Percentiles rank a stretch among this genome's conserved stretches.
These are phyloP conservation scores for Antitype chi DNA, from an alignment of 2,888 invertebrate genomes.

Conservation along the genomic window DNA sequence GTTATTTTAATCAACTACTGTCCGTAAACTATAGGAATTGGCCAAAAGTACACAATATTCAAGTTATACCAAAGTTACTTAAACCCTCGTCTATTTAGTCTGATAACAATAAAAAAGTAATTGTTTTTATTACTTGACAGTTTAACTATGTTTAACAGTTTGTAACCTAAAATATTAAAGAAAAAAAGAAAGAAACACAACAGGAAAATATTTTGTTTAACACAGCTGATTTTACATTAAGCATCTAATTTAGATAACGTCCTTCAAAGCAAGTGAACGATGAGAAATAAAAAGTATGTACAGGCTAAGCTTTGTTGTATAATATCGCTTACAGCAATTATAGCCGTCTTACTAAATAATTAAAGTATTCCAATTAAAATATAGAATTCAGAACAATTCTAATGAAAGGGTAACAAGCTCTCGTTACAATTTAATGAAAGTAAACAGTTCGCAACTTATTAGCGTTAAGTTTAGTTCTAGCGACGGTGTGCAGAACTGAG, in stretches of 20 bases:
- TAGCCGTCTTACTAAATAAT: background rate
- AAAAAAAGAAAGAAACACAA: no score
- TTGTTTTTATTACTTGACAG: no score
- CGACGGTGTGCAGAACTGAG: background rate
- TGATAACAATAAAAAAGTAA: no score
- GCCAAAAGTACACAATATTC: no score
- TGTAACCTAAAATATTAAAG: no score
- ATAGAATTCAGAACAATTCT: constrained; percentile 30
- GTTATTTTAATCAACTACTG: no score
- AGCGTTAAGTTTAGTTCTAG: background rate
- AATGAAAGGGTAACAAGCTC: constrained; percentile 26
- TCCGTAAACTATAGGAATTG: no score
- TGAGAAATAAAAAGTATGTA: background rate
- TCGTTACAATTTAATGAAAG: constrained; percentile 39
- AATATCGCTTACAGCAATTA: constrained; percentile 7
- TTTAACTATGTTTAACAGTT: no score
- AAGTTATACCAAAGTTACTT: no score
- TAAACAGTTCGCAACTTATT: constrained; percentile 29
- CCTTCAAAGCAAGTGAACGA: constrained; percentile 21
- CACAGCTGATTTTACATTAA: no score
- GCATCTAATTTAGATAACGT: constrained; percentile 29
- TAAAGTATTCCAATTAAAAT: constrained; percentile 14
- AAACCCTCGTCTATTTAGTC: no score
- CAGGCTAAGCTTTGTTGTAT: background rate
- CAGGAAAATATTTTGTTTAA: no score